Evolutionary conservation across 2,888 invertebrate genomes (phyloP), one percentile per base, ranked within the genome.

Genomic region (Tiliacea citrago): DNA sequence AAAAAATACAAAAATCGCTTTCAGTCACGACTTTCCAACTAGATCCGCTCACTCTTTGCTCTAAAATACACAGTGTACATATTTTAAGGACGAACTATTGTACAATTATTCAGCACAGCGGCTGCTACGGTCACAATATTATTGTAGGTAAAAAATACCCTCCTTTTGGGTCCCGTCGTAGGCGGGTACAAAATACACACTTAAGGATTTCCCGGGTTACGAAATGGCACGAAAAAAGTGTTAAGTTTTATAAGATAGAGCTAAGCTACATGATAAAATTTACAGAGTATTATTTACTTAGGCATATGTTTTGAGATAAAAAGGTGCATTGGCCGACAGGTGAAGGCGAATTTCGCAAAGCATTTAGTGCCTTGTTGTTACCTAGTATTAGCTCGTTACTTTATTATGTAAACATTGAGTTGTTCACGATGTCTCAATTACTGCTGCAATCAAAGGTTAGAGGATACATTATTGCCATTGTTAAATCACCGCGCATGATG

Each of bases 61-160:
- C 47, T 45, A 35, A 73, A 68, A 76, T n/a, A n/a, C 68, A 57
- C 68, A 29, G 9, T 42, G 35, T 24, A 61, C 13, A 47, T 66
- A n/a, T 74, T 77, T 83, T 73, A 87, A 85, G 87, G 77, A 81
- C 57, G 29, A 42, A 55, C 6, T n/a, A 51, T 29, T 66, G 18
- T 24, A 16, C 13, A 68, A 39, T 6, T 53, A 12, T 58, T 24
- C 39, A 39, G 5, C 16, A 12, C 13, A 69, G 53, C 49, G 70
- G 61, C 35, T 45, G 62, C 18, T 39, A 13, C 1, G 16, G 13
- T 49, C 3, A 65, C 3, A 29, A 47, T 8, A 35, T 49, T 51
- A 13, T 21, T 57, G 39, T 18, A 49, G 29, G 47, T 76, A 24
- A 16, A 21, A 13, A 55, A 5, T 39, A 12, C 2, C 12, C 1